Conservation (phyloP, 1,140 invertebrate species). For the Mercenaria mercenaria region DNA sequence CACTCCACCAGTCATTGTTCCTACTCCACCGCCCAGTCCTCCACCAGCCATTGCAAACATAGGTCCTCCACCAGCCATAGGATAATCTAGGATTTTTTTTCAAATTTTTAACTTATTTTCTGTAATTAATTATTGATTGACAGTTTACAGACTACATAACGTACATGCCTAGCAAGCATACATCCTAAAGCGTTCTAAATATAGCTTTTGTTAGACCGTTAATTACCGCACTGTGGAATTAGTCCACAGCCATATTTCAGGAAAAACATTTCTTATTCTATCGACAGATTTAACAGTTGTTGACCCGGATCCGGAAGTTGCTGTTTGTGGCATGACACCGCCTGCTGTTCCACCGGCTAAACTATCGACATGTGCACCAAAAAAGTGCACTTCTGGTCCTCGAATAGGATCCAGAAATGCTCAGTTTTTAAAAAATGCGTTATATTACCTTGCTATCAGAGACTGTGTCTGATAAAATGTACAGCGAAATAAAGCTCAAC, state of each 20-base stretch:
- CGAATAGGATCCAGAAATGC: neutral
- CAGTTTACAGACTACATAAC: no score
- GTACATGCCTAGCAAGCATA: no score
- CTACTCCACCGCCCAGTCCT: no score
- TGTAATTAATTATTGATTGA: no score
- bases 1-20: no score
- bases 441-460: no score
- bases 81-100: neutral
- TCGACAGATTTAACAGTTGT: slow-evolving; percentile 65
- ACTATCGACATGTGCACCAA: slow-evolving; percentile 11
- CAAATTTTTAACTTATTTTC: no score
- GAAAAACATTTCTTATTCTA: slow-evolving; percentile 85
- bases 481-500: no score
- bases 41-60: neutral
- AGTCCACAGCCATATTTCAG: slow-evolving; percentile 86
- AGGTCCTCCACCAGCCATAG: neutral
- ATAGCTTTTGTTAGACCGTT: no score
- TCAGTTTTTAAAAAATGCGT: no score
- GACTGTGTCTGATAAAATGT: no score
- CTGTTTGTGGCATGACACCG: neutral
- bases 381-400: neutral
- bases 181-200: no score
- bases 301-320: neutral
- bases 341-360: neutral
- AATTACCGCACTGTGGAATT: slow-evolving; percentile 80